These are phyloP conservation scores for Crenichthys baileyi DNA, from an alignment of 2,797 vertebrate genomes.

Conservation along the genomic window DNA sequence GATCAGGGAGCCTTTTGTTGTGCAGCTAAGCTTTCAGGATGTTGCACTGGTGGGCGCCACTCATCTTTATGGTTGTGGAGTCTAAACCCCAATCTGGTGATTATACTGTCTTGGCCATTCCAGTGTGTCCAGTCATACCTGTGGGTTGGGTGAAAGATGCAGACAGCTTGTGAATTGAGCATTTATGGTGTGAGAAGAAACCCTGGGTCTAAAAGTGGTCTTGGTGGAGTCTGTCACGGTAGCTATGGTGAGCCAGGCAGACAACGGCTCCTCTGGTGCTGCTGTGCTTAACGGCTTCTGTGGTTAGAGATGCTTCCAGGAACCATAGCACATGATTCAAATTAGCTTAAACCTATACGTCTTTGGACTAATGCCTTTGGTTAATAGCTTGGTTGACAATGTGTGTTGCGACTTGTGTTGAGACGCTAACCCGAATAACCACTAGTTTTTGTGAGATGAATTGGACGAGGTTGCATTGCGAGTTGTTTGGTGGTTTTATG, in stretches of 20 bases:
- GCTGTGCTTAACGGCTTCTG: slow-evolving; percentile 57
- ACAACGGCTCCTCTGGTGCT: slow-evolving; percentile 64
- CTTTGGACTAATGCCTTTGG: slow-evolving; percentile 54
- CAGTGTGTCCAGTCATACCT: slow-evolving; percentile 68
- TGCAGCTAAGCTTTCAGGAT: slow-evolving; percentile 66
- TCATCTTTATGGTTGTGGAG: slow-evolving; percentile 72
- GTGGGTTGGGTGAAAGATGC: slow-evolving; percentile 75
- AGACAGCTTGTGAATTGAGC: slow-evolving; percentile 68
- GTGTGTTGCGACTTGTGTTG: slow-evolving; percentile 41
- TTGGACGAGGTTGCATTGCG: slow-evolving; percentile 58
- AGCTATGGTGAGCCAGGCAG: slow-evolving; percentile 66
- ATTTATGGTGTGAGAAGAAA: slow-evolving; percentile 73
- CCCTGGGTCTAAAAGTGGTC: slow-evolving; percentile 61
- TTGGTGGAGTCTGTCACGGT: slow-evolving; percentile 74
- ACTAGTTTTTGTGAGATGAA: slow-evolving; percentile 45
- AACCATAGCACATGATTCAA: slow-evolving; percentile 56
- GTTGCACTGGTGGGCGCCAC: slow-evolving; percentile 65
- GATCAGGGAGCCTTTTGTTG: slow-evolving; percentile 50
- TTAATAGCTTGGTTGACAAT: slow-evolving; percentile 47
- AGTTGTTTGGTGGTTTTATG: slow-evolving; percentile 56
- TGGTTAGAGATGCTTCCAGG: slow-evolving; percentile 46
- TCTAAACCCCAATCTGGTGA: slow-evolving; percentile 71
- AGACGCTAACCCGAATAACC: slow-evolving; percentile 44
- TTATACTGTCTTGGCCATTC: slow-evolving; percentile 70
- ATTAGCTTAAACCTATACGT: slow-evolving; percentile 59